Evolutionary conservation across 2,797 vertebrate genomes (phyloP).

Genomic region (Miichthys miiuy): DNA sequence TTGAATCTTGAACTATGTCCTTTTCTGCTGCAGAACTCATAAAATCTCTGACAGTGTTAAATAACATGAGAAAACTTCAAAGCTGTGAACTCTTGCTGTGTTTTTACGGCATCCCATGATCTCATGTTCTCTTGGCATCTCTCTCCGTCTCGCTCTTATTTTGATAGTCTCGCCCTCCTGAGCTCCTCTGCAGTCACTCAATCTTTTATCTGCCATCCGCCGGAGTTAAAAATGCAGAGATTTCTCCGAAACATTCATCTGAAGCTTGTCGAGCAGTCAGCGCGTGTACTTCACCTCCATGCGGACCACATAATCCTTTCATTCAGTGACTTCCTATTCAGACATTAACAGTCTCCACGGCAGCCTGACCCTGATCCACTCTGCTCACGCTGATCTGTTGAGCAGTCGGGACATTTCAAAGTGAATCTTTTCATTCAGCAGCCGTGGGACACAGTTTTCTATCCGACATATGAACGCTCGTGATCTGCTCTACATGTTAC

Average conservation of each 20-base stretch:
- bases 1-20: no score
- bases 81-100: no score
- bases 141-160: neutral
- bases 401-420: neutral
- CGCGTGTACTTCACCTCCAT: neutral
- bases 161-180: neutral
- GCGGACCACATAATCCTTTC: neutral
- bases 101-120: no score
- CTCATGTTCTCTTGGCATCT: neutral
- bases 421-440: neutral
- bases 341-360: neutral
- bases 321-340: neutral
- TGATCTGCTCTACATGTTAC: neutral
- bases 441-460: neutral
- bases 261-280: neutral
- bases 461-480: neutral
- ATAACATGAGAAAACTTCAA: no score
- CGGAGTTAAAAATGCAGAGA: neutral
- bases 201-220: neutral
- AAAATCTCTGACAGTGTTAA: no score
- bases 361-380: neutral
- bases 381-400: neutral
- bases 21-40: no score
- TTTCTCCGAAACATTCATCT: neutral
- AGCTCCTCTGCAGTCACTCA: conserved; percentile 3